A percentile compares a stretch with the other conserved stretches of the same genome.
These are phyloP conservation scores for Drosophila truncata DNA, from an alignment of 1,140 invertebrate species.

Conservation along the genomic window DNA sequence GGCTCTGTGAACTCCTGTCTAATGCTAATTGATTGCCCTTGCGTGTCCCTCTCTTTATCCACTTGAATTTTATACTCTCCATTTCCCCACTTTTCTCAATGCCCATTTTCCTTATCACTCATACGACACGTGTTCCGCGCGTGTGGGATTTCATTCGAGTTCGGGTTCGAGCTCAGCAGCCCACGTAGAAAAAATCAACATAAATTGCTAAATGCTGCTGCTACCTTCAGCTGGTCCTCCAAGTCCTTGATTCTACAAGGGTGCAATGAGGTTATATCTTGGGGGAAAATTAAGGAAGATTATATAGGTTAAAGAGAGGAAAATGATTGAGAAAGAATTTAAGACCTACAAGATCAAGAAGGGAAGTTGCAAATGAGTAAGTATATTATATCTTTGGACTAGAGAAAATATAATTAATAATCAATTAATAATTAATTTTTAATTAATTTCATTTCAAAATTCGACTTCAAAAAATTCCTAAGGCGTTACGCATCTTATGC, in stretches of 20 bases:
- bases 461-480: not conserved
- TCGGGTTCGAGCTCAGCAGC: not conserved
- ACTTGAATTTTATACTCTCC: conserved; percentile 26
- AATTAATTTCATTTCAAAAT: not conserved
- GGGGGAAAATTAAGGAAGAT: not conserved
- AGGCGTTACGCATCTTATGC: not conserved
- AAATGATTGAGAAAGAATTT: not conserved
- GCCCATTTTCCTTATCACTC: conserved; percentile 32
- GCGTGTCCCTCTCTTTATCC: conserved; percentile 4
- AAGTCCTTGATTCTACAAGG: not conserved
- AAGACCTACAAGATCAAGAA: not conserved
- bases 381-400: too few relatives aligned
- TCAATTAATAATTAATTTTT: too few relatives aligned
- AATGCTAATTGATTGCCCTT: conserved; percentile 57
- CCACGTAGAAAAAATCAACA: conserved; percentile 37
- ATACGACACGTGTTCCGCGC: conserved; percentile 22
- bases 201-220: conserved; percentile 41
- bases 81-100: conserved; percentile 12
- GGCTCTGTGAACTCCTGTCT: conserved; percentile 16
- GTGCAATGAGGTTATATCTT: too few relatives aligned
- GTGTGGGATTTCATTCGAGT: conserved; percentile 13
- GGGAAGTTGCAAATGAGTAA: too few relatives aligned
- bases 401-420: too few relatives aligned
- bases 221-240: not conserved
- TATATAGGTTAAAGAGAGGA: not conserved